Evolutionary conservation across 2,888 invertebrate species (phyloP), one percentile per base, ranked within the genome.

Genomic region (Caenorhabditis wallacei): DNA sequence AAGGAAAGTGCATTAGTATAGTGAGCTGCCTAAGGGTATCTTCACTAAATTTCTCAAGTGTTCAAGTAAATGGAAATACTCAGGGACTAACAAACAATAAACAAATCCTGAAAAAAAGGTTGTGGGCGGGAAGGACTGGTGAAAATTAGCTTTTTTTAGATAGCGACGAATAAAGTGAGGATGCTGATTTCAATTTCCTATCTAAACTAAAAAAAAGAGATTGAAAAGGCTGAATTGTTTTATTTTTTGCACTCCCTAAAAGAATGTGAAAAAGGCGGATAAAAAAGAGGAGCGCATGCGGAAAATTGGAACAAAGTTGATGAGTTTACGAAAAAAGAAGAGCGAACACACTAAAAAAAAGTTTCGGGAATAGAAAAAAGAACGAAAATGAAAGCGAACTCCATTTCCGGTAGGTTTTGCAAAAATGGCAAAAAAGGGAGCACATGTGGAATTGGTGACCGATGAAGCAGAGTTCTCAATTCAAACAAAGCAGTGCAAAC

Each of bases 401-500:
- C 20, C 53, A 43, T 26, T 53, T 75, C 66, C 75, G 66, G 66
- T 48, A 30, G 20, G 54, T 54, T 37, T 61, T 69, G 63, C 66
- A 78, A 68, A n/a, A 63, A 43, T 18, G 40, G 53, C 18, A 30
- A 4, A 37, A 66, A 3, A 7, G 48, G 26, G 56, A 59, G 68
- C 51, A 51, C 26, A 22, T 56, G 69, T 48, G 26, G 43, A 48
- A 40, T 54, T 51, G 40, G 51, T 68, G 57, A 56, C 59, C 66
- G 59, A 37, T 56, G 48, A 16, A 40, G 37, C 56, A 56, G 37
- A 59, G n/a, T 46, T 64, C 40, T 48, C 40, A 61, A 69, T 59
- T 51, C 68, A 76, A 75, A 61, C 78, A 78, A 78, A 30, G 59
- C 59, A 40, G 78, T 78, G 78, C 78, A 78, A 78, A 59, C 59